Base-by-base conservation (phyloP, 2,797 vertebrate genomes). In the Eulemur coronatus region DNA sequence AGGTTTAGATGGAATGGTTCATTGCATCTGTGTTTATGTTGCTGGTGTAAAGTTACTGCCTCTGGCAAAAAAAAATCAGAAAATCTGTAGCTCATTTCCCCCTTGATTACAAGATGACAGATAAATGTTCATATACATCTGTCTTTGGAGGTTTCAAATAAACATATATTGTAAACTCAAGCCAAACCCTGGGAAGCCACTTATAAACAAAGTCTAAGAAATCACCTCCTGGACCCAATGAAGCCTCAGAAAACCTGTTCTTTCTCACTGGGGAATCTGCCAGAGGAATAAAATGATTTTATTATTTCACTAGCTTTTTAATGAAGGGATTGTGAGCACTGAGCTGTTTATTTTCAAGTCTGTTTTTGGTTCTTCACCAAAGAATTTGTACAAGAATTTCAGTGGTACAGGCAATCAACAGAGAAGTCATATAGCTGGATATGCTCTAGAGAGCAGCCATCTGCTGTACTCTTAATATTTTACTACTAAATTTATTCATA, bases 21-120 rank as follows among this genome's bases (percentile, higher is more conserved):
- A 59, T 81, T 84, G 80, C 92, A 96, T 93, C 92, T 96, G 92
- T 92, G 88, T 96, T 97, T 96, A 80, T 78, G 65, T 76, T 87
- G 65, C 84, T 52, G 14, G 35, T 50, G 28, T 70, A 84, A 96
- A 85, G 92, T 95, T 26, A 91, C 55, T 81, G 65, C 84, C 75
- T 92, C 85, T 96, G 88, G 87, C 94, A 93, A 93, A 96, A 97
- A 97, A 91, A 97, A 97, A 93, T 96, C 63, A 81, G 86, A 76
- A 97, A 95, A 93, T 89, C 85, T 96, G 70, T 72, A 91, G 80
- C 79, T 95, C 91, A 88, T 94, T 95, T 94, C 61, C 61, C 84
- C 82, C 48, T 91, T 96, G 95, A 96, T 97, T 89, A 91, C 63
- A 97, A 97, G 84, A 97, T 94, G 76, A 95, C 22, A 88, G 46